phyloP scores from a whole-genome alignment of 64 coral and sea anemone species.

The Orbicella faveolata region DNA sequence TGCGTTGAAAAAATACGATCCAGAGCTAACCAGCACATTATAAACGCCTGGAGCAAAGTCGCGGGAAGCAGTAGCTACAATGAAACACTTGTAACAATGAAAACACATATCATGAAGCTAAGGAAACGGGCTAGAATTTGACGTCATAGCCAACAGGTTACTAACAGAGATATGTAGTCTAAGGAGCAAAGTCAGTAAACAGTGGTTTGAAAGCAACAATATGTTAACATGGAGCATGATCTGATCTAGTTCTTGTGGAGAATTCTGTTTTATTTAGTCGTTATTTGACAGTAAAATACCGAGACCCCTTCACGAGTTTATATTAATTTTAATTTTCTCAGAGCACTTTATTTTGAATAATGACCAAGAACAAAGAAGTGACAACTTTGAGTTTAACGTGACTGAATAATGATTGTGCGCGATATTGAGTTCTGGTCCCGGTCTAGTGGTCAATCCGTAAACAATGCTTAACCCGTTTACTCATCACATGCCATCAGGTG shows the following conservation, averaged over 20 bases:
- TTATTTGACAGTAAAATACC: not conserved
- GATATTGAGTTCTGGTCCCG: not conserved
- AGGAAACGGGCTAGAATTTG: not conserved
- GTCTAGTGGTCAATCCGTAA: slow-evolving; percentile 7
- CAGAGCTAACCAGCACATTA: not conserved
- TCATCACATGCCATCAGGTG: not conserved
- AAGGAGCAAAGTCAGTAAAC: not conserved
- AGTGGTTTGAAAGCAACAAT: no score
- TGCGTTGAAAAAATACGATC: not conserved
- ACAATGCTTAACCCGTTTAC: not conserved
- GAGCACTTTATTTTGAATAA: not conserved
- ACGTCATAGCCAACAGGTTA: not conserved
- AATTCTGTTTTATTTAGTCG: not conserved
- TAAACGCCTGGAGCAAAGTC: not conserved
- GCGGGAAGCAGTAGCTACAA: no score
- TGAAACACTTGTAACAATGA: no score
- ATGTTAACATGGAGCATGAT: no score
- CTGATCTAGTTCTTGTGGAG: no score
- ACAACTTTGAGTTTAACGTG: not conserved
- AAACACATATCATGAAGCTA: not conserved
- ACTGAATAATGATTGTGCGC: not conserved
- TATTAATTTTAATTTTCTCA: not conserved
- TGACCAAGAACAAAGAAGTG: not conserved
- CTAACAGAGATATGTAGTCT: not conserved
- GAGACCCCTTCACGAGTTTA: not conserved